phyloP scores from a whole-genome alignment of 2,797 vertebrate genomes.

The Sebastes matsubarae region DNA sequence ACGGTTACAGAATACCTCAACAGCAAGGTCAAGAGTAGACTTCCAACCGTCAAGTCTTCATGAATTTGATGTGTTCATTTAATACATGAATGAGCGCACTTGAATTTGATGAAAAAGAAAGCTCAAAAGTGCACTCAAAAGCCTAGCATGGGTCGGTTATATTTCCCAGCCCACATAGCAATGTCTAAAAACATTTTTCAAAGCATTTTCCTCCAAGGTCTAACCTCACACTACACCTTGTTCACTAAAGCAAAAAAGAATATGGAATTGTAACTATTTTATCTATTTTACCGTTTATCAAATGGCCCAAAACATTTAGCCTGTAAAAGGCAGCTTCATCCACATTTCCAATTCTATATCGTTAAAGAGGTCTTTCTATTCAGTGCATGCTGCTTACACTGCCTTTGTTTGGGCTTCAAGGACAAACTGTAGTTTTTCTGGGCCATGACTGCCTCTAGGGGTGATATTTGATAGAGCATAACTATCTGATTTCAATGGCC shows the following conservation, averaged over 20 bases:
- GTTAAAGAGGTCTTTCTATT: constrained; percentile 8
- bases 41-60: background rate
- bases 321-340: background rate
- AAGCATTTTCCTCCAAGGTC: constrained; percentile 22
- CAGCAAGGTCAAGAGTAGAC: background rate
- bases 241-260: background rate
- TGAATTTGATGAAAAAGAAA: background rate
- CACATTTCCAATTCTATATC: background rate
- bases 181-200: background rate
- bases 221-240: background rate
- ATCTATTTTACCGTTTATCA: background rate
- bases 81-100: background rate
- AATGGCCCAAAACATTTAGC: constrained; percentile 22
- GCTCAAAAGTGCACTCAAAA: constrained; percentile 1
- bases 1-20: background rate
- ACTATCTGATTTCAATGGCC: constrained; percentile 59
- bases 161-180: background rate
- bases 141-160: background rate
- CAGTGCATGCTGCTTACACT: background rate
- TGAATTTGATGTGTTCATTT: background rate
- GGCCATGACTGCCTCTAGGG: constrained; percentile 54
- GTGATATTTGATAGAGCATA: constrained; percentile 54
- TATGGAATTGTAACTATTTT: background rate
- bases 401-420: constrained; percentile 70
- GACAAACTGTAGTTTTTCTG: constrained; percentile 56